These are phyloP conservation scores for Trichopoda pennipes DNA, from an alignment of 2,888 invertebrate genomes.

Conservation along the genomic window DNA sequence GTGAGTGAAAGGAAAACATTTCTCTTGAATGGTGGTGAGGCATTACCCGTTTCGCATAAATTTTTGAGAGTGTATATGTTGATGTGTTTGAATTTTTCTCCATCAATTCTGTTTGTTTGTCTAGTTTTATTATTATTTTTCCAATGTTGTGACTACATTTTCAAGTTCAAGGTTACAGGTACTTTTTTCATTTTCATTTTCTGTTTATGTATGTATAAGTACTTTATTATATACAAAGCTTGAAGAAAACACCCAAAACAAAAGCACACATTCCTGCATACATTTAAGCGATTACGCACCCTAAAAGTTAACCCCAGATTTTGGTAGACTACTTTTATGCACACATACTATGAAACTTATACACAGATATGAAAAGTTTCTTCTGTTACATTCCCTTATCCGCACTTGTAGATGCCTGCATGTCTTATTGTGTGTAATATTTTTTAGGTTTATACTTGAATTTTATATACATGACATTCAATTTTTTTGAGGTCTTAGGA, in stretches of 20 bases:
- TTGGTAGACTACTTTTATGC: conserved; percentile 20
- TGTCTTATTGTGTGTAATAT: not conserved
- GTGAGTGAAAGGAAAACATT: conserved; percentile 29
- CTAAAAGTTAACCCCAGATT: conserved; percentile 34
- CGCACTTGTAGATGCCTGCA: not conserved
- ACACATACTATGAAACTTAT: conserved; percentile 13
- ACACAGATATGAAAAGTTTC: conserved; percentile 44
- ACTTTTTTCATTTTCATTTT: conserved; percentile 46
- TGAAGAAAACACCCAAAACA: conserved; percentile 17
- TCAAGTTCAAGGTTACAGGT: conserved; percentile 77
- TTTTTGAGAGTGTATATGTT: conserved; percentile 2
- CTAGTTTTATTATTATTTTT: conserved; percentile 66
- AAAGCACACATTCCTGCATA: not conserved
- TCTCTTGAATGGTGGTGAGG: conserved; percentile 2
- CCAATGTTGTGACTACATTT: conserved; percentile 74
- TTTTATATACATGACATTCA: conserved; percentile 64
- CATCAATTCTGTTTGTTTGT: conserved; percentile 51
- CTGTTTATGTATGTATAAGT: conserved; percentile 2
- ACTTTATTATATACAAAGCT: conserved; percentile 24
- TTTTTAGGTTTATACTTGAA: conserved; percentile 33
- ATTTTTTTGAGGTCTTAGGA: conserved; percentile 62
- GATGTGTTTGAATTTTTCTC: conserved; percentile 31
- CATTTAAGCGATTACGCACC: conserved; percentile 38
- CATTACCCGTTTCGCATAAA: conserved; percentile 42
- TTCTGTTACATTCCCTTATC: conserved; percentile 28